Evolutionary conservation across 2,888 invertebrate species (phyloP), one percentile per base, ranked within the genome.

Genomic region (Caenorhabditis sp.): DNA sequence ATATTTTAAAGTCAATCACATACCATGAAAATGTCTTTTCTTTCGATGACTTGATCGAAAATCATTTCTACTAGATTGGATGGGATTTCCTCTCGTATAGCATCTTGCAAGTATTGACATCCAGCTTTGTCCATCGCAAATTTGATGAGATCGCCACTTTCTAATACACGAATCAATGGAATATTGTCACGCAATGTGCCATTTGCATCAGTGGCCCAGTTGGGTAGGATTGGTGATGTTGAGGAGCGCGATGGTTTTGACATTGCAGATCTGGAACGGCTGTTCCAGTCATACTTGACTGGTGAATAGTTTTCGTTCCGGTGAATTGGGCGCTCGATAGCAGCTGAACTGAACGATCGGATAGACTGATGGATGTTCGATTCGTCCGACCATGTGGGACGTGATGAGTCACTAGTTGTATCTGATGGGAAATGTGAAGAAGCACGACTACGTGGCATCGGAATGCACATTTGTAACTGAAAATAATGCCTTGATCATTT

Each of bases 41-140:
- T 65, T 17, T 56, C 66, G 12, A 72, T 14, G 20, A 67, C 43
- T 38, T 72, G 67, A 10, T 67, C 63, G 20, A 67, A 66, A 1
- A 66, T 20, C 38, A 66, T 63, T 5, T 54, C 20, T 54, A 56
- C 62, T 49, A 65, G 49, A 38, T 62, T 63, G 1, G 17, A 0
- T 14, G 61, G 54, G 5, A 65, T 3, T 5, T 25, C 23, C 17
- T 49, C 61, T 17, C 58, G 62, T 10, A 70, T 36, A 1, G 65
- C 54, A 10, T 70, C 59, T 54, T 70, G 63, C 1, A 69, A 49
- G 26, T 25, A 69, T 36, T 70, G 73, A 59, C 77, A 77, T 2
- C 77, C 77, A 53, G 53, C 63, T 54, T 77, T 77, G 59, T 77
- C 77, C 20, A 68, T 54, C 1, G 68, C 68, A 27, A 73, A 77